Percentiles rank a stretch among this genome's conserved stretches.
These are phyloP conservation scores for Lasioglossum marginatum DNA, from an alignment of 2,888 invertebrate genomes.

Conservation along the genomic window DNA sequence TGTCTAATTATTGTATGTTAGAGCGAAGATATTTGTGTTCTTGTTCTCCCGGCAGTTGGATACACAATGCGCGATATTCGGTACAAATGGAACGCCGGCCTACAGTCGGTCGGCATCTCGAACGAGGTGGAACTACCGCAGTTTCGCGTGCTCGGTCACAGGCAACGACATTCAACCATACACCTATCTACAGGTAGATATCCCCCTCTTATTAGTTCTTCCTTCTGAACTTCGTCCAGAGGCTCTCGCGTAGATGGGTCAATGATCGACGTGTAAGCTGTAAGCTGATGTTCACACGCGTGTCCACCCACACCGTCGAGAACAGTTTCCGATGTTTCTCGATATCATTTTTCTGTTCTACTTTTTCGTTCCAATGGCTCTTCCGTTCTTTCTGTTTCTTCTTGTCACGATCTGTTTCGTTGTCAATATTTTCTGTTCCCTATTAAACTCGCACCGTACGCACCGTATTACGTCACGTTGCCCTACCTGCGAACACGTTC, in stretches of 20 bases:
- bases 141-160: slow-evolving; percentile 98
- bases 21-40: slow-evolving; percentile 84
- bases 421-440: slow-evolving; percentile 28
- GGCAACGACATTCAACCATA: slow-evolving; percentile 97
- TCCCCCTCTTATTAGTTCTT: slow-evolving; percentile 78
- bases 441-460: slow-evolving; percentile 59
- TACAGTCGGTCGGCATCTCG: slow-evolving; percentile 97
- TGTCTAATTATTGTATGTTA: slow-evolving; percentile 82
- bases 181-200: slow-evolving; percentile 96
- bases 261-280: slow-evolving; percentile 46
- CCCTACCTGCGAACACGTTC: slow-evolving; percentile 51
- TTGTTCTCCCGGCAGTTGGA: slow-evolving; percentile 90
- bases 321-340: slow-evolving; percentile 9
- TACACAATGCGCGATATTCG: slow-evolving; percentile 99
- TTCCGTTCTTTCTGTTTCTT: neutral
- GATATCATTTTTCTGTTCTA: slow-evolving; percentile 2
- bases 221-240: slow-evolving; percentile 70
- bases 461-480: slow-evolving; percentile 51
- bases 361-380: neutral
- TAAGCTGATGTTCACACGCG: slow-evolving; percentile 51
- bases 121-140: slow-evolving; percentile 98
- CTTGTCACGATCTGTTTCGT: neutral
- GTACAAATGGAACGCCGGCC: slow-evolving; percentile 98
- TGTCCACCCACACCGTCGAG: slow-evolving; percentile 33
- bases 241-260: slow-evolving; percentile 58